Conservation (phyloP, 1,140 invertebrate species). For the Melipona quadrifasciata region DNA sequence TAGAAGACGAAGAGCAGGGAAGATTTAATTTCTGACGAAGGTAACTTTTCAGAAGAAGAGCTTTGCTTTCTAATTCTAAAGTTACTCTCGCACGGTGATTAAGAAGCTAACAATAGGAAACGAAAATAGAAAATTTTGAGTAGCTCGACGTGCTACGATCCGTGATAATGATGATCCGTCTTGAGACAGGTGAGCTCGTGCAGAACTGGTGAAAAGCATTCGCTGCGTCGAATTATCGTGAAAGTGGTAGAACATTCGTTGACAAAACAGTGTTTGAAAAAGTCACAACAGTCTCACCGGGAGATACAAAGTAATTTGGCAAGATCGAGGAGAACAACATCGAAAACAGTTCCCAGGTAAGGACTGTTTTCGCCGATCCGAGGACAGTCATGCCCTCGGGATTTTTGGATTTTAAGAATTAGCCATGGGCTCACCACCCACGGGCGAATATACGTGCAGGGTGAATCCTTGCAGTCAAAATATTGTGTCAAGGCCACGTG, state of each 20-base stretch:
- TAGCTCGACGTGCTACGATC: neutral
- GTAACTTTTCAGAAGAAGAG: no score
- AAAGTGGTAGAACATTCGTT: conserved; percentile 35
- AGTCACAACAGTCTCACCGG: conserved; percentile 62
- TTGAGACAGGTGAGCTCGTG: neutral
- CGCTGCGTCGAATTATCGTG: neutral
- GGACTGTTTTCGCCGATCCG: conserved; percentile 21
- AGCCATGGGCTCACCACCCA: conserved; percentile 31
- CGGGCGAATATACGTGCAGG: neutral
- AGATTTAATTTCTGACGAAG: no score
- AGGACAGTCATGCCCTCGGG: conserved; percentile 1
- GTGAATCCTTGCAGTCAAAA: conserved; percentile 58
- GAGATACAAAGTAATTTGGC: conserved; percentile 11
- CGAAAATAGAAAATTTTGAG: no score
- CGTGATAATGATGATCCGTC: neutral
- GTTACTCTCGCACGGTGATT: no score
- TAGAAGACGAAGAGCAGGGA: no score
- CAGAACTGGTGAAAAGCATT: neutral
- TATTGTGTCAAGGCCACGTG: conserved; percentile 72
- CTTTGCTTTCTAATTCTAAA: no score
- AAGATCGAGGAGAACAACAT: conserved; percentile 13
- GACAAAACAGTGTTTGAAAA: conserved; percentile 52
- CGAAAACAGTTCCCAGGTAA: conserved; percentile 38
- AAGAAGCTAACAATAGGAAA: neutral
- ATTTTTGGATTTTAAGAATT: conserved; percentile 44